These are phyloP conservation scores for Scaeva pyrastri DNA, from an alignment of 2,888 invertebrate genomes.

Conservation along the genomic window DNA sequence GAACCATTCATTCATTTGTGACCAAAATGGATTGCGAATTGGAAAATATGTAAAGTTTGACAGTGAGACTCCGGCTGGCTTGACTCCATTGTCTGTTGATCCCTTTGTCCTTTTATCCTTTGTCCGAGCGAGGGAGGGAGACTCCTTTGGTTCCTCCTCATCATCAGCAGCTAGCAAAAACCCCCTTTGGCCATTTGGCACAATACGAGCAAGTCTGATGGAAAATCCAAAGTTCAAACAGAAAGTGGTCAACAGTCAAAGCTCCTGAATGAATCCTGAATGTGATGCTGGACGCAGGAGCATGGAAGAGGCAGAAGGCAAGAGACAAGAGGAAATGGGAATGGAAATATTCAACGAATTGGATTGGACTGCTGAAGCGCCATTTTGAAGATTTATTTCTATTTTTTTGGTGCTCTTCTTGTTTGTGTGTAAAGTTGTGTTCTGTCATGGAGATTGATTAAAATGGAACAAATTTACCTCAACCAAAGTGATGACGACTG, in stretches of 20 bases:
- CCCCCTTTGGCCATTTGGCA: conserved; percentile 56
- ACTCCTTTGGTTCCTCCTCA: conserved; percentile 46
- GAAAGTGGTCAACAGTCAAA: conserved; percentile 69
- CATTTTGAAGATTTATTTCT: conserved; percentile 72
- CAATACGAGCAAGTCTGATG: conserved; percentile 69
- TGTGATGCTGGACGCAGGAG: too few relatives aligned
- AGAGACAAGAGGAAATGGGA: background rate
- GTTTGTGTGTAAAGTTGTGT: background rate
- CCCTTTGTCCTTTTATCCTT: conserved; percentile 73
- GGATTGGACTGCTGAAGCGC: conserved; percentile 67
- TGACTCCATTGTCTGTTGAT: conserved; percentile 70
- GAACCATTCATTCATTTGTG: conserved; percentile 43
- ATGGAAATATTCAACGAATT: conserved; percentile 46
- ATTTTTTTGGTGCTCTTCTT: conserved; percentile 19
- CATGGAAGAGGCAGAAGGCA: background rate
- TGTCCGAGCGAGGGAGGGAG: conserved; percentile 45
- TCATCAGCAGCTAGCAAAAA: background rate
- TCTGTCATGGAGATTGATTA: conserved; percentile 64
- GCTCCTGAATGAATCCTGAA: conserved; percentile 38
- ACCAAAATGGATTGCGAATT: conserved; percentile 71
- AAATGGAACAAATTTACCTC: conserved; percentile 53
- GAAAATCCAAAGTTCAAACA: conserved; percentile 76
- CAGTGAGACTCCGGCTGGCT: conserved; percentile 66
- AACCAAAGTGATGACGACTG: background rate
- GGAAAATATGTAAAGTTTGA: conserved; percentile 74